Percentiles rank a stretch among this genome's conserved stretches.
Conservation (phyloP, 2,888 invertebrate species). For the Agrotis exclamationis region DNA sequence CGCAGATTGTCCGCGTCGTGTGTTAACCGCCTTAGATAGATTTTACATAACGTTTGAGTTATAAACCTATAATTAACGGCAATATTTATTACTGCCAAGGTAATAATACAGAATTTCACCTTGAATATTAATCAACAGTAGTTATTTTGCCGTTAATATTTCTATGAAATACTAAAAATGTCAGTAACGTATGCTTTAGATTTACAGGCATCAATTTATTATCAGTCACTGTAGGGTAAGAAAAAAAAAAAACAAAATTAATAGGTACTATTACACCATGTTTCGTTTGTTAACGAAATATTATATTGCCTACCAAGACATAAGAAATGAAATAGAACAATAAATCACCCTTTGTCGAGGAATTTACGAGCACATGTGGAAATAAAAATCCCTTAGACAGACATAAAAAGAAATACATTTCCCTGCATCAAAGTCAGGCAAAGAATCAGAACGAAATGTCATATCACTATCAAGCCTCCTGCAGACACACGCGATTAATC, state of each 20-base stretch:
- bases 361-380: conserved; percentile 52
- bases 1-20: no score
- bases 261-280: background rate
- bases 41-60: background rate
- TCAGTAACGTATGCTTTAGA: no score
- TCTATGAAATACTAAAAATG: background rate
- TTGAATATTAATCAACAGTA: conserved; percentile 1
- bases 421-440: conserved; percentile 1
- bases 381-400: conserved; percentile 27
- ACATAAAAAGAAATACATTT: conserved; percentile 44
- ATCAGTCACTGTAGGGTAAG: no score
- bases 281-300: conserved; percentile 10
- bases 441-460: no score
- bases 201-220: no score
- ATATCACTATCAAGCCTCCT: no score
- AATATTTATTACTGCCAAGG: background rate
- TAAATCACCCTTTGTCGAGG: conserved; percentile 50
- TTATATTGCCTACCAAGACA: conserved; percentile 16
- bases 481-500: no score
- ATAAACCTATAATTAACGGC: conserved; percentile 15
- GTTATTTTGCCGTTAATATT: background rate
- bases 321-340: conserved; percentile 25
- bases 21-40: no score
- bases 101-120: conserved; percentile 6
- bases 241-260: no score